These are phyloP conservation scores for Atta colombica DNA, from an alignment of 1,140 invertebrate genomes.

Conservation along the genomic window DNA sequence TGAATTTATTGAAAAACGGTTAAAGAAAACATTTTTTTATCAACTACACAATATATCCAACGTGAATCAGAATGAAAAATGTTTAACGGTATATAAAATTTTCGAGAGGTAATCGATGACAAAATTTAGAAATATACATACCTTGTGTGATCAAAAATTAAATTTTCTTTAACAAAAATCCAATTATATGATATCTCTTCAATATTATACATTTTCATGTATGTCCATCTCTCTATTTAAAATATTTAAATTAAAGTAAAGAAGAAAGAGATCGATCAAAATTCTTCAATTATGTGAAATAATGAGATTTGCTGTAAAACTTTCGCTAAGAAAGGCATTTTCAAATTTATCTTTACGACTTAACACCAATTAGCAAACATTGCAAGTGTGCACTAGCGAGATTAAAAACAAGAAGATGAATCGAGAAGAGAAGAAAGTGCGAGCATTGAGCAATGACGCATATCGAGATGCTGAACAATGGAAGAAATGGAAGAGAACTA, in stretches of 20 bases:
- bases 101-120: background rate
- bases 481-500: background rate
- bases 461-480: background rate
- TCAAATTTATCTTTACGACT: background rate
- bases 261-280: background rate
- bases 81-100: background rate
- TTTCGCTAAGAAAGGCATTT: background rate
- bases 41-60: background rate
- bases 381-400: background rate
- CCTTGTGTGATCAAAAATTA: background rate
- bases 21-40: background rate
- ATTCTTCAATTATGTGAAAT: background rate
- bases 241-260: background rate
- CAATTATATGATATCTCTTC: background rate
- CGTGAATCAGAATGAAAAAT: background rate
- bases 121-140: slow-evolving; percentile 2
- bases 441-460: background rate
- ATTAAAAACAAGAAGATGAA: background rate
- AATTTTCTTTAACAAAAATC: background rate
- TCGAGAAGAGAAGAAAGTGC: background rate
- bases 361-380: background rate
- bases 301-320: background rate
- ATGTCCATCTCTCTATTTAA: background rate
- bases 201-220: background rate
- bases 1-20: background rate